phyloP scores from a whole-genome alignment of 2,113 vertebrate species.

The Coptodon rendalli region DNA sequence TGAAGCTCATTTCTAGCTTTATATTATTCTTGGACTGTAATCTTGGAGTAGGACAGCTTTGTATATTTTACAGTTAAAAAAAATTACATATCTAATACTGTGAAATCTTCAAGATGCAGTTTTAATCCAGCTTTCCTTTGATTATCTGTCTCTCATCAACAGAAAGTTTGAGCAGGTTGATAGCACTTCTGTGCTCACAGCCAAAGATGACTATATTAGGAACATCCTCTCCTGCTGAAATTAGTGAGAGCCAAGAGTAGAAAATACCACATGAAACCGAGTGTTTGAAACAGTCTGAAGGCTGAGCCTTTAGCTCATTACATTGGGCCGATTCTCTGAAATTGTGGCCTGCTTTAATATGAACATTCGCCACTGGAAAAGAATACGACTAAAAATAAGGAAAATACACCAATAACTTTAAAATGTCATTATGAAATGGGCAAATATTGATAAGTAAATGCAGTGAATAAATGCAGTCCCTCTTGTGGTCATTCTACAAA shows the following conservation, averaged over 20 bases:
- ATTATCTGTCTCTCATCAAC: not conserved
- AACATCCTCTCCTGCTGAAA: not conserved
- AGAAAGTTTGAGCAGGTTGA: not conserved
- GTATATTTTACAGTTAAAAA: not conserved
- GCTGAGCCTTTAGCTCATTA: not conserved
- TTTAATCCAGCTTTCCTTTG: not conserved
- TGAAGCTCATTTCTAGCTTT: not conserved
- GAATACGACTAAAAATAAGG: not conserved
- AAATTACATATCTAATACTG: not conserved
- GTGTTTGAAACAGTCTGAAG: not conserved
- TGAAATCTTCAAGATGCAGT: not conserved
- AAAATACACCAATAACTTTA: not conserved
- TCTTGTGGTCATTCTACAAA: not conserved
- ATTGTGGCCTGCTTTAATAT: not conserved
- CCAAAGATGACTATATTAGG: not conserved
- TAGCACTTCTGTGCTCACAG: not conserved
- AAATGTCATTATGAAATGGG: not conserved
- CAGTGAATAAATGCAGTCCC: not conserved
- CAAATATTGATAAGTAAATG: not conserved
- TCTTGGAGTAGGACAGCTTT: not conserved
- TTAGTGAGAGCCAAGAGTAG: not conserved
- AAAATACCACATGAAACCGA: not conserved
- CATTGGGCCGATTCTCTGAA: not conserved
- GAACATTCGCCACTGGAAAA: not conserved
- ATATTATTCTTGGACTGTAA: not conserved